Evolutionary conservation across 2,113 vertebrate species (phyloP), one percentile per base, ranked within the genome.

Genomic region (Leiothrix lutea): DNA sequence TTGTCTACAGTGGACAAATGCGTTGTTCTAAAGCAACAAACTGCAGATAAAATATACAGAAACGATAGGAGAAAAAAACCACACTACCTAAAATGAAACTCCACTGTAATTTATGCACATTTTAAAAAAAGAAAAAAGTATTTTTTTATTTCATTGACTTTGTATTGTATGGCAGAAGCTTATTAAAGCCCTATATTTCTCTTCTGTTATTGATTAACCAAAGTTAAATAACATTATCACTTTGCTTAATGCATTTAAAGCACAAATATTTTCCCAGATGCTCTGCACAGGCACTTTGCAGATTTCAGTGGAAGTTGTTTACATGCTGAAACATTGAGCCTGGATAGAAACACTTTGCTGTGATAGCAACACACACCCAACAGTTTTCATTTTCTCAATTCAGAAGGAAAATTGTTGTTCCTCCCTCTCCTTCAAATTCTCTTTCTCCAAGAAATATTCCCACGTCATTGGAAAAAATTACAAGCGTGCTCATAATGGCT

Each of bases 191-290:
- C 83, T 94, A 53, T 40, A 67, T 91, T 96, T 94, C 48, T 71
- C 62, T 60, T 87, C 79, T 53, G 93, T 94, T 94, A 96, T 93
- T 84, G 90, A 93, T 95, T 92, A 96, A 95, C 93, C 61, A 84
- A 94, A 97, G 94, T 75, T 90, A 96, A 96, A 93, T 75, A 94
- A n/a, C 62, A 94, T 80, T 91, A 88, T 75, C 84, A 87, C 80
- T 80, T 89, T 72, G 51, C 78, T 93, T 84, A 93, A 89, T 80
- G 84, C 60, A 93, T 94, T 97, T 97, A 74, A 90, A 92, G 84
- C 71, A 77, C n/a, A 23, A 92, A 77, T 86, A 74, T 82, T 94
- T 96, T 92, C 84, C 87, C 88, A 92, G 87, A 87, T 88, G 85
- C 80, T 92, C 84, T 70, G 78, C 38, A 58, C 28, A 48, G 54